Evolutionary conservation across 2,888 invertebrate genomes (phyloP), one percentile per base, ranked within the genome.

Genomic region (Parnassius mnemosyne): DNA sequence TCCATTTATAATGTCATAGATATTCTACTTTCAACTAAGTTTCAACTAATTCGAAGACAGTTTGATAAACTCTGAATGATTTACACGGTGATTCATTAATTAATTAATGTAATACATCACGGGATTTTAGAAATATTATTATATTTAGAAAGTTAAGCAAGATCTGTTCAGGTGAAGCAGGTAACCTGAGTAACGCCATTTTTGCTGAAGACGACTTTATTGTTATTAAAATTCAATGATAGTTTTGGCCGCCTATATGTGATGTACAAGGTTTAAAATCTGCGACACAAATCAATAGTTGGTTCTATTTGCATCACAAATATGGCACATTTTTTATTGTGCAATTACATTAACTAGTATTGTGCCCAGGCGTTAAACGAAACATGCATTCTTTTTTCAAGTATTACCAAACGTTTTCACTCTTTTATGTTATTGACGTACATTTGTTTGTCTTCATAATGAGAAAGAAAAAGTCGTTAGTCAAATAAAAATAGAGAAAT

Each of bases 201-300:
- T 62, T 63, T 41, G 57, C 54, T 20, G 58, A 58, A 58, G 54
- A 63, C 16, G 54, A 63, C 62, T 63, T 54, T 50, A 58, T 16
- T 16, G 49, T 20, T 55, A 58, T 63, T 63, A 58, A 58, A 58
- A 54, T 63, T 51, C 62, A 58, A 44, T 20, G 62, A 54, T 53
- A 50, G 58, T 16, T 54, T 34, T 43, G 16, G 34, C 46, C 11
- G 59, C 3, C 53, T 44, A 34, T 51, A 42, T 41, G 34, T 5
- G 20, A 25, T 42, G 50, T 49, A 61, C 25, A 53, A 20, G 10
- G 42, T 25, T 53, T 53, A 53, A 61, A 42, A 61, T 43, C 52
- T 9, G 10, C 44, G 3, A n/a, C 20, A 25, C 16, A n/a, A 2
- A n/a, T 3, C 43, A 10, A 13, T n/a, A 47, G 43, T 25, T 41